Conservation (phyloP, 2,888 invertebrate species). For the Meteorus cinctellus region DNA sequence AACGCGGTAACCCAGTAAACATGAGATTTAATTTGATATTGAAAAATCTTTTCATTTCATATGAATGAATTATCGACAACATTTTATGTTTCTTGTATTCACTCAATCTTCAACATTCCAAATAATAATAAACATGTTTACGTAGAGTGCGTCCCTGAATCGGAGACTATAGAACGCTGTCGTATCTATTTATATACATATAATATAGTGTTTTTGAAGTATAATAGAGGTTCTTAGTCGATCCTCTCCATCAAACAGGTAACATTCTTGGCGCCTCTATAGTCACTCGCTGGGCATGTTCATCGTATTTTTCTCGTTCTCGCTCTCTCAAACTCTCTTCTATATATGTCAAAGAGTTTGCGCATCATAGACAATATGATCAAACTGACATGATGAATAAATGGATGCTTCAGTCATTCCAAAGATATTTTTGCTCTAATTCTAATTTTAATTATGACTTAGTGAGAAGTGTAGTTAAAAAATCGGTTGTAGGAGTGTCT, state of each 20-base stretch:
- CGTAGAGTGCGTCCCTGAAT: slow-evolving; percentile 57
- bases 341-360: neutral
- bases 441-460: no score
- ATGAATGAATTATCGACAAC: neutral
- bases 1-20: no score
- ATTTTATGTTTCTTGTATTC: neutral
- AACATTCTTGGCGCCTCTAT: slow-evolving; percentile 56
- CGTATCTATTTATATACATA: slow-evolving; percentile 4
- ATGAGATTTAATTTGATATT: neutral
- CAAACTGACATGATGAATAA: neutral
- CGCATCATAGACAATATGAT: slow-evolving; percentile 24
- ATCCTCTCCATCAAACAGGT: slow-evolving; percentile 63
- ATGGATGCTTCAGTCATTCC: neutral
- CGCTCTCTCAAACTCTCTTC: neutral
- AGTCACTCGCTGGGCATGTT: slow-evolving; percentile 28
- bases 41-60: neutral
- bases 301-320: slow-evolving; percentile 12
- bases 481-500: no score
- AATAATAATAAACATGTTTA: slow-evolving; percentile 17
- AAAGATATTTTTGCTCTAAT: no score
- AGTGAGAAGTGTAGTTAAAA: no score
- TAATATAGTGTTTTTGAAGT: slow-evolving; percentile 57
- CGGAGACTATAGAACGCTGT: slow-evolving; percentile 20
- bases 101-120: neutral
- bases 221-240: slow-evolving; percentile 63